A percentile compares a stretch with the other conserved stretches of the same genome.
phyloP scores from a whole-genome alignment of 2,888 invertebrate genomes.

The Tanypteryx hageni region DNA sequence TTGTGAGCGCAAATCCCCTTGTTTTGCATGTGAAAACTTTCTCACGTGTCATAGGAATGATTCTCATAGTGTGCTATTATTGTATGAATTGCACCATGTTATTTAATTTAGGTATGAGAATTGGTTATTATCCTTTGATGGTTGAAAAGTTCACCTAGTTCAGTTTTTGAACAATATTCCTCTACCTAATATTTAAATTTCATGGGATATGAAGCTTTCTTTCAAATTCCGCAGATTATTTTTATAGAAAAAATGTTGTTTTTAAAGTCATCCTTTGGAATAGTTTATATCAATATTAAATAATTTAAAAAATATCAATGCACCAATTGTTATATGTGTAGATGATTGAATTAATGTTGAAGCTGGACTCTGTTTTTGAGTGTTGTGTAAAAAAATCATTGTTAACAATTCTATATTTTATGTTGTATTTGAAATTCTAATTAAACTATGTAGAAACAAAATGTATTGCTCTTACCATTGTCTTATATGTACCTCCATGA shows the following conservation, averaged over 20 bases:
- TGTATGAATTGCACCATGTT: constrained; percentile 13
- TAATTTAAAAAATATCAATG: constrained; percentile 21
- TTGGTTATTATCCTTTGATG: no score
- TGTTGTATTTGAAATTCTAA: constrained; percentile 50
- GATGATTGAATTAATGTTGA: constrained; percentile 57
- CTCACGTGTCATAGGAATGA: constrained; percentile 11
- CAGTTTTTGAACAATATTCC: background rate
- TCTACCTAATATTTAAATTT: background rate
- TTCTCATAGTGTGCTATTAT: constrained; percentile 28
- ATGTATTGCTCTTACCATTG: background rate
- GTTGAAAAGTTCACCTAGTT: no score
- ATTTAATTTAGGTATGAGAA: background rate
- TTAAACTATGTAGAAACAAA: constrained; percentile 47
- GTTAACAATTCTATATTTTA: constrained; percentile 60
- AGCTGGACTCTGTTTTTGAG: constrained; percentile 48
- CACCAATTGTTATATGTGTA: constrained; percentile 60
- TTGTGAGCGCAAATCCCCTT: constrained; percentile 26
- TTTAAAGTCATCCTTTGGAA: background rate
- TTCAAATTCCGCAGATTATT: background rate
- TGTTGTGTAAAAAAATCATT: constrained; percentile 57
- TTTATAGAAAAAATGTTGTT: background rate
- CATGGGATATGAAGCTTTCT: background rate
- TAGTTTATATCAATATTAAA: background rate
- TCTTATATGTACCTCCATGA: background rate
- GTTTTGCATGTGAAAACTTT: background rate